Evolutionary conservation across 2,113 vertebrate genomes (phyloP).

Genomic region (Polyodon spathula): DNA sequence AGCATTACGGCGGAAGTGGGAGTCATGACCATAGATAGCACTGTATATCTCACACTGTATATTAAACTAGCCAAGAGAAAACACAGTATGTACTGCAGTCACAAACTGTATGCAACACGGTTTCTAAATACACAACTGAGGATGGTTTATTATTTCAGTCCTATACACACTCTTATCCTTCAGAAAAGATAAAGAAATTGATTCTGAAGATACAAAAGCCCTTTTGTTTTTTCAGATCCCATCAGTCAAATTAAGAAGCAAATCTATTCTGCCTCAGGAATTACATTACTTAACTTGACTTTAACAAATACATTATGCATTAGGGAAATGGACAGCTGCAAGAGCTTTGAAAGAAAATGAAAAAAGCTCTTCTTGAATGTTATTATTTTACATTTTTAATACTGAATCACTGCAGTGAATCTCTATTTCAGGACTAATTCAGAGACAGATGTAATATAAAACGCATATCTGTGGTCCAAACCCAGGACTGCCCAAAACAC

Average conservation of each 20-base stretch:
- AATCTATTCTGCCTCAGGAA: constrained; percentile 28
- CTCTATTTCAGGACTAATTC: not conserved
- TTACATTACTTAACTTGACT: constrained; percentile 33
- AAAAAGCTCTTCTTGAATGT: constrained; percentile 1
- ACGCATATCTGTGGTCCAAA: too few species aligned
- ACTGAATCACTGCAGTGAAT: not conserved
- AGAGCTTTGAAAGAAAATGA: constrained; percentile 17
- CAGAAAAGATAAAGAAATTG: constrained; percentile 1
- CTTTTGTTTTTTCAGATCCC: constrained; percentile 13
- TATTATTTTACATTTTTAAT: constrained; percentile 20
- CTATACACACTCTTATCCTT: too few species aligned
- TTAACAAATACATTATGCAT: constrained; percentile 36
- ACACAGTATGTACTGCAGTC: too few species aligned
- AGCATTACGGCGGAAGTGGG: too few species aligned
- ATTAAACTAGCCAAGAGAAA: too few species aligned
- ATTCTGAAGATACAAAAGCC: not conserved
- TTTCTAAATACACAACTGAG: too few species aligned
- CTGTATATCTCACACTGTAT: too few species aligned
- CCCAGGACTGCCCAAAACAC: too few species aligned
- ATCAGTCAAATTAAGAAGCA: constrained; percentile 31
- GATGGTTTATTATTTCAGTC: too few species aligned
- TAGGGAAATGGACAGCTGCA: constrained; percentile 28
- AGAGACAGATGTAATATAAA: too few species aligned
- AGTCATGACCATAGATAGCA: too few species aligned
- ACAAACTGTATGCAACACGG: too few species aligned